Conservation (phyloP, 2,113 vertebrate species). For the Mungos mungo region DNA sequence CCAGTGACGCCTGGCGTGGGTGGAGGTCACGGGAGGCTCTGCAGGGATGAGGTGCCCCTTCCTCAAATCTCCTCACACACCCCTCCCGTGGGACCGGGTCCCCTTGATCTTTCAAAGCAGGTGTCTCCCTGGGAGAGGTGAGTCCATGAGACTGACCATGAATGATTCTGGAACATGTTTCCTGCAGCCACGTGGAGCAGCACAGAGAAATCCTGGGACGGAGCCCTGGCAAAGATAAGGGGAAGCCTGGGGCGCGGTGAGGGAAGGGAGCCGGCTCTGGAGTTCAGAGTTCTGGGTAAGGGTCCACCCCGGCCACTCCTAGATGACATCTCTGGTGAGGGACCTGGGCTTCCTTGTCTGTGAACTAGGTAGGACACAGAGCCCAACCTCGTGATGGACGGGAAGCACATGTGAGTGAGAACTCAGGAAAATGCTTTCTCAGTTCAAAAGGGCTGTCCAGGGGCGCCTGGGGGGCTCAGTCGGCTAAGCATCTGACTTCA, state of each 20-base stretch:
- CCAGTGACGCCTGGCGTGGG: not conserved
- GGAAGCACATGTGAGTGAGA: not conserved
- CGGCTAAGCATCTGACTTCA: no score
- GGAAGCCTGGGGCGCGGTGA: fast-evolving
- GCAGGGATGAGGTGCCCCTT: fast-evolving
- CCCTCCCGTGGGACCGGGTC: fast-evolving
- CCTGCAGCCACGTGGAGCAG: not conserved
- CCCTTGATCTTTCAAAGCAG: not conserved
- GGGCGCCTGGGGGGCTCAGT: no score
- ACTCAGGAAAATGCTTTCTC: not conserved
- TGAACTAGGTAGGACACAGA: fast-evolving
- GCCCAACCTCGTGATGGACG: not conserved
- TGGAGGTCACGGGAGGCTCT: not conserved
- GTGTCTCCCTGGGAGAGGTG: not conserved
- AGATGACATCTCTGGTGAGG: fast-evolving
- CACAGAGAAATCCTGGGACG: fast-evolving
- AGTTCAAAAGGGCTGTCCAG: not conserved
- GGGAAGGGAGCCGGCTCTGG: no score
- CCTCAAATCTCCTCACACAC: fast-evolving
- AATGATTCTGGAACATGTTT: fast-evolving
- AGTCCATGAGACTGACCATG: fast-evolving
- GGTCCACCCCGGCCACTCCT: not conserved
- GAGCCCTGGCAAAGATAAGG: fast-evolving
- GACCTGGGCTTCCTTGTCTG: not conserved
- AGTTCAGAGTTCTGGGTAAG: not conserved